Percentiles rank a stretch among this genome's conserved stretches.
phyloP scores from a whole-genome alignment of 2,113 vertebrate genomes.

The Rafetus swinhoei region DNA sequence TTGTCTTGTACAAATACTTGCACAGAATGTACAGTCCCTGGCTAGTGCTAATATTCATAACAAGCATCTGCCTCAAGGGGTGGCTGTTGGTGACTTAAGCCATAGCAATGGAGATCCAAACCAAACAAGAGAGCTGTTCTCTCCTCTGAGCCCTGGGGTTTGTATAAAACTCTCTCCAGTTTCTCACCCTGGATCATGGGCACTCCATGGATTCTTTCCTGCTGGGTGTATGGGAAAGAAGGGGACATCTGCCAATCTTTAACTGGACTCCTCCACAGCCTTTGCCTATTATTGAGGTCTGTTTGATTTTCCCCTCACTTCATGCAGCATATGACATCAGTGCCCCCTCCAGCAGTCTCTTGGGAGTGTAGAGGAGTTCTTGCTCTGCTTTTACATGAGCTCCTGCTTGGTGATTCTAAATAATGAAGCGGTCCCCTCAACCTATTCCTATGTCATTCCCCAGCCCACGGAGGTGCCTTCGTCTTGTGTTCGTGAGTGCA shows the following conservation, averaged over 20 bases:
- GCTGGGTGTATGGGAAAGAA: not conserved
- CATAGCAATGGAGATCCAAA: rapidly evolving
- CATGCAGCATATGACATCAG: not conserved
- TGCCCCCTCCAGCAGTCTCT: not conserved
- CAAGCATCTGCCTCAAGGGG: not conserved
- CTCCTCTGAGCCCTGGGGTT: rapidly evolving
- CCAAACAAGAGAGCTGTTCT: not conserved
- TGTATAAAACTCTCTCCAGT: rapidly evolving
- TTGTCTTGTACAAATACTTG: not conserved
- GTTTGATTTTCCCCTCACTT: not conserved
- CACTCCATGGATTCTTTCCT: not conserved
- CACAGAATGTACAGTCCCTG: not conserved
- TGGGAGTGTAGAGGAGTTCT: not conserved
- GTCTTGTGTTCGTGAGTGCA: not conserved
- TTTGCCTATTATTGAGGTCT: not conserved
- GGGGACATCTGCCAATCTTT: not conserved
- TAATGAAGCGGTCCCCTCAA: not conserved
- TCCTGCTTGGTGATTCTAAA: not conserved
- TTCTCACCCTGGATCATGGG: rapidly evolving
- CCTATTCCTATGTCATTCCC: not conserved
- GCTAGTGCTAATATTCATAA: rapidly evolving
- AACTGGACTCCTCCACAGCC: not conserved
- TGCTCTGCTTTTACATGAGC: not conserved
- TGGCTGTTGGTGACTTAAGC: not conserved
- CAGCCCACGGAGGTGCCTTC: not conserved